phyloP scores from a whole-genome alignment of 2,888 invertebrate species.

The Brachyptera putata region DNA sequence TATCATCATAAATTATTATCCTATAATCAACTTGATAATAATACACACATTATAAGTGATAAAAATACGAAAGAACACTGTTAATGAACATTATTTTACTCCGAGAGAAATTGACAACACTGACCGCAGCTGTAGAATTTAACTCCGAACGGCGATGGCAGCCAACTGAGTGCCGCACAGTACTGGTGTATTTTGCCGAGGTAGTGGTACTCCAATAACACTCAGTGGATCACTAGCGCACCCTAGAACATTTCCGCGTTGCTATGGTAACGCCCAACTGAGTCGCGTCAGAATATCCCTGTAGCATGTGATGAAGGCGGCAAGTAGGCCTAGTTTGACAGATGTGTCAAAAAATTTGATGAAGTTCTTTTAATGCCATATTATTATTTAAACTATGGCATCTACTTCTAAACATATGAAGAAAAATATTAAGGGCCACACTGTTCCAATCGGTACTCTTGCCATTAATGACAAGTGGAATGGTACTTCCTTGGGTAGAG shows the following conservation, averaged over 20 bases:
- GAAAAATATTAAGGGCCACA: too few species aligned
- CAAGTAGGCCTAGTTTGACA: too few species aligned
- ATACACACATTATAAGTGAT: background rate
- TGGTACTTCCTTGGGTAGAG: conserved; percentile 23
- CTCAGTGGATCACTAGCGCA: background rate
- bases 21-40: background rate
- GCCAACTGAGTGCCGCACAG: too few species aligned
- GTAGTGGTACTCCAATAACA: too few species aligned
- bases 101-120: background rate
- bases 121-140: background rate
- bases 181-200: too few species aligned
- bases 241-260: background rate
- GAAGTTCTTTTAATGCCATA: too few species aligned
- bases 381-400: too few species aligned
- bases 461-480: conserved; percentile 31
- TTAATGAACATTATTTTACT: background rate
- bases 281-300: too few species aligned
- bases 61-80: background rate
- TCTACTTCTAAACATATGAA: too few species aligned
- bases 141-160: conserved; percentile 1
- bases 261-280: background rate
- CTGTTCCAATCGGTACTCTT: conserved; percentile 30
- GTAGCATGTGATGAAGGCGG: too few species aligned
- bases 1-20: too few species aligned
- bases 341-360: too few species aligned